A percentile compares a stretch with the other conserved stretches of the same genome.
Evolutionary conservation across 2,797 vertebrate genomes (phyloP).

Genomic region (Molossus alvarezi): DNA sequence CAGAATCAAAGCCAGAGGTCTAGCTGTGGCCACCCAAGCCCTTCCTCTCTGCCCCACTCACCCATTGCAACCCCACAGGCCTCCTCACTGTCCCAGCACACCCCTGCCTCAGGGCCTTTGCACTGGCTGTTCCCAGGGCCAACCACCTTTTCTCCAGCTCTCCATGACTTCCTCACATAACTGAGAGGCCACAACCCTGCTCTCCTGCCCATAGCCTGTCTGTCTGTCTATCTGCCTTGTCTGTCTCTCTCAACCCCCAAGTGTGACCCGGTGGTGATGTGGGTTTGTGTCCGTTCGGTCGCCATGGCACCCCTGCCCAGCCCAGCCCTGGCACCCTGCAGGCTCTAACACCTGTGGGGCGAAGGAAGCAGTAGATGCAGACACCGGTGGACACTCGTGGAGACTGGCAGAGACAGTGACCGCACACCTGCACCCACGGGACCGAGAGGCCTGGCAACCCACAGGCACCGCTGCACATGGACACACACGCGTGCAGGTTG

Average conservation of each 20-base stretch:
- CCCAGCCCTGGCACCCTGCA: fast-evolving
- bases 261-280: not conserved
- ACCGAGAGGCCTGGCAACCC: not conserved
- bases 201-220: not conserved
- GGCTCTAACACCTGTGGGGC: too few relatives aligned
- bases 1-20: not conserved
- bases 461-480: not conserved
- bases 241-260: not conserved
- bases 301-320: not conserved
- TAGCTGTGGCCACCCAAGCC: not conserved
- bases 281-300: not conserved
- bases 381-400: not conserved
- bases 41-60: not conserved
- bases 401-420: not conserved
- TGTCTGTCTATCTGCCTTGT: not conserved
- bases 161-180: not conserved
- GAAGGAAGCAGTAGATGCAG: not conserved
- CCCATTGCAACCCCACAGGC: not conserved
- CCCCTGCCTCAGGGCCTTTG: not conserved
- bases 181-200: not conserved
- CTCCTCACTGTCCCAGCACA: not conserved
- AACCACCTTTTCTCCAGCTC: not conserved
- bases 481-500: fast-evolving
- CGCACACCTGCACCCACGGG: not conserved
- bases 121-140: not conserved